Conservation (phyloP, 1,140 invertebrate species). For the roundworm (Caenorhabditis elegans) region DNA sequence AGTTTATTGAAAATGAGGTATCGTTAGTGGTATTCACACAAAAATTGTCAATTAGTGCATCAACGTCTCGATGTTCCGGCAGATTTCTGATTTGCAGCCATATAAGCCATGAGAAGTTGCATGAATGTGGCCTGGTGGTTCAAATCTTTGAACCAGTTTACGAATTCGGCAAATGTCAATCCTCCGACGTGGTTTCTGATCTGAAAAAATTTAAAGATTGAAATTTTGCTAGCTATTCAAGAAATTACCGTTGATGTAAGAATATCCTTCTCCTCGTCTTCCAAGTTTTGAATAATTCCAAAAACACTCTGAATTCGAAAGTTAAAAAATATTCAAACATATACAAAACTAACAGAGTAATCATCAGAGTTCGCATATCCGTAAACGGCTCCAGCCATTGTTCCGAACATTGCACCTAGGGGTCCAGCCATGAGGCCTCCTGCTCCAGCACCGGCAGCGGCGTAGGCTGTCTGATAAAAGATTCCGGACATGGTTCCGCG, state of each 20-base stretch:
- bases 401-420: not conserved
- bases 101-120: not conserved
- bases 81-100: not conserved
- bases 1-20: no score
- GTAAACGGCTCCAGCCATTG: not conserved
- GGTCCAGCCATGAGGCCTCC: not conserved
- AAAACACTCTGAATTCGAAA: not conserved
- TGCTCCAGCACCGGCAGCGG: not conserved
- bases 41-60: not conserved
- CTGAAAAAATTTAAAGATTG: not conserved
- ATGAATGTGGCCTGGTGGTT: not conserved
- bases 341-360: not conserved
- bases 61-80: not conserved
- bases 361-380: constrained; percentile 1
- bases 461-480: not conserved
- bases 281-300: not conserved
- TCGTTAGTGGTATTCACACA: no score
- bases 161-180: not conserved
- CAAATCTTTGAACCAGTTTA: constrained; percentile 3
- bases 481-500: constrained; percentile 7
- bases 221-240: not conserved
- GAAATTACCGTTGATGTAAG: not conserved
- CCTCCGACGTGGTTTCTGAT: not conserved
- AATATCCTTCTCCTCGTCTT: not conserved
- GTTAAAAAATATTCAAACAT: no score